Conservation (phyloP, 2,797 vertebrate species). For the Setipinna tenuifilis region DNA sequence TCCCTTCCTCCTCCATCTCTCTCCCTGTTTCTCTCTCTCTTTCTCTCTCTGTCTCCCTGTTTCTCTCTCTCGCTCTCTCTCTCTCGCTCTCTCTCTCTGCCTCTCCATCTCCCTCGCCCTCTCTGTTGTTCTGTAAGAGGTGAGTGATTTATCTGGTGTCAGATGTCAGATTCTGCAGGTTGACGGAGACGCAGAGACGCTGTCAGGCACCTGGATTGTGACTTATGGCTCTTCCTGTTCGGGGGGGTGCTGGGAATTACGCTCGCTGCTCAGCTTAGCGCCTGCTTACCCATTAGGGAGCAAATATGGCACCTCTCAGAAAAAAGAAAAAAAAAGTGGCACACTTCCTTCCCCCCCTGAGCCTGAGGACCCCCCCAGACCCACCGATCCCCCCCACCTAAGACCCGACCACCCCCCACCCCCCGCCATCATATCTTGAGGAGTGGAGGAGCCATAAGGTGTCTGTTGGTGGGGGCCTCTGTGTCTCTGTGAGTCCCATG, state of each 20-base stretch:
- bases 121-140: slow-evolving; percentile 51
- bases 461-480: neutral
- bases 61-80: neutral
- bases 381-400: neutral
- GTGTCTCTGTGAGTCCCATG: neutral
- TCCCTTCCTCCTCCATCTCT: neutral
- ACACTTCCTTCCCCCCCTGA: neutral
- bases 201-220: slow-evolving; percentile 63
- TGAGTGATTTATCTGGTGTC: slow-evolving; percentile 66
- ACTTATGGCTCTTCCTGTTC: slow-evolving; percentile 62
- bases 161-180: slow-evolving; percentile 71
- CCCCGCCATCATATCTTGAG: neutral
- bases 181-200: slow-evolving; percentile 66
- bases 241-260: slow-evolving; percentile 60
- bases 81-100: neutral
- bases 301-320: slow-evolving; percentile 68
- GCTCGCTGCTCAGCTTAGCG: slow-evolving; percentile 66
- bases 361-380: neutral
- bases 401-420: neutral
- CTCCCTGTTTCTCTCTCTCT: neutral
- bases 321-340: slow-evolving; percentile 56
- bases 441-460: neutral
- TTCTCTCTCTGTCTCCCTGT: neutral
- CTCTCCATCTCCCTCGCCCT: neutral
- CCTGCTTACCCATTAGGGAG: slow-evolving; percentile 69